Conservation (phyloP, 2,888 invertebrate species). For the Lypha dubia region DNA sequence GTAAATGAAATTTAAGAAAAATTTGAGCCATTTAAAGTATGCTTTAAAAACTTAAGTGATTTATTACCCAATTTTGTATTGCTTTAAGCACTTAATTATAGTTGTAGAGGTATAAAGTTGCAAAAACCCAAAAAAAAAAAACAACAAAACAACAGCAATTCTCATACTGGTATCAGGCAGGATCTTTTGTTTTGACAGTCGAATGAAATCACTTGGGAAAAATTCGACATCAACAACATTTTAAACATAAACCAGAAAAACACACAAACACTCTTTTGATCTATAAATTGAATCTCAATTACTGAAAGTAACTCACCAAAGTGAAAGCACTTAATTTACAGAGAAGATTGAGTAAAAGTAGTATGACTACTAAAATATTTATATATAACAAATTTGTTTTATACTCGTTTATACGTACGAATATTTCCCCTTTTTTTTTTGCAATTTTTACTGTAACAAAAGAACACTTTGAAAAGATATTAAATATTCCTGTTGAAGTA, state of each 20-base stretch:
- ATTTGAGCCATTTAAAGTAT: too few relatives aligned
- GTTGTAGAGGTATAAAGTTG: neutral
- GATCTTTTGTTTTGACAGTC: neutral
- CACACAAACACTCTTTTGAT: neutral
- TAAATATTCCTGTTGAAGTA: neutral
- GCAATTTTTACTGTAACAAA: neutral
- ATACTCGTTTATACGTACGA: too few relatives aligned
- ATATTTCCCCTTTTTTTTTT: neutral
- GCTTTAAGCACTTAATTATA: neutral
- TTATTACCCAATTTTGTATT: neutral
- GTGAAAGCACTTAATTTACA: neutral
- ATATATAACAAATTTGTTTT: neutral
- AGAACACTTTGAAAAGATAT: neutral
- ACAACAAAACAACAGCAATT: neutral
- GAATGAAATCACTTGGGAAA: neutral
- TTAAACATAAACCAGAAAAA: neutral
- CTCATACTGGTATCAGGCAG: neutral
- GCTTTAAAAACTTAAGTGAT: neutral
- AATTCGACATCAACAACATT: neutral
- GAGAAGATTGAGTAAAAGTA: neutral
- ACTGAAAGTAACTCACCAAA: too few relatives aligned
- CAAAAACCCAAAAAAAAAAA: neutral
- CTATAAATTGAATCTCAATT: neutral
- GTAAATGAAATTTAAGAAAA: too few relatives aligned
- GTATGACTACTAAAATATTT: neutral